These are phyloP conservation scores for Channa striata DNA, from an alignment of 2,797 vertebrate species.

Conservation along the genomic window DNA sequence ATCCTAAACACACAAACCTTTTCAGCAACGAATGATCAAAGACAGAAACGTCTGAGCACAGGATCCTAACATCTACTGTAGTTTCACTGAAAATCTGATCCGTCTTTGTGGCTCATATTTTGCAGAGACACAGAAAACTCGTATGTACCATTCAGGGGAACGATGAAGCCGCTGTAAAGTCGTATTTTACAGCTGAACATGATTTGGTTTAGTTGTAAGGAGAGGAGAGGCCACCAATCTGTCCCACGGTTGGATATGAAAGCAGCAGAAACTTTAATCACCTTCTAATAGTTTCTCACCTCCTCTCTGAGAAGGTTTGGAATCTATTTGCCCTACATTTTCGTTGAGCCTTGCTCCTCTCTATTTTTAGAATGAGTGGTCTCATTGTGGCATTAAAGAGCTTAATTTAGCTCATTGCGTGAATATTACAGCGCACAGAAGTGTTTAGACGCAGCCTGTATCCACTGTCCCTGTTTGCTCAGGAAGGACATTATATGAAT, in stretches of 20 bases:
- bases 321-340: slow-evolving; percentile 10
- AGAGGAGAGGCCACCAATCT: background rate
- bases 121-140: too few species aligned
- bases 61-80: too few species aligned
- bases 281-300: slow-evolving; percentile 5
- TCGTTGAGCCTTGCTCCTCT: background rate
- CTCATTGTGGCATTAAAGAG: background rate
- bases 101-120: too few species aligned
- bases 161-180: background rate
- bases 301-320: slow-evolving; percentile 2
- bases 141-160: background rate
- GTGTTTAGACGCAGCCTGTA: background rate
- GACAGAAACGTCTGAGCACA: too few species aligned
- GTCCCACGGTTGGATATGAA: background rate
- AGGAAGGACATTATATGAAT: background rate
- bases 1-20: too few species aligned
- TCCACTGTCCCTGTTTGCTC: background rate
- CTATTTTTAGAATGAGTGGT: slow-evolving; percentile 13
- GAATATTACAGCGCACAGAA: slow-evolving; percentile 6
- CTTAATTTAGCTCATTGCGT: slow-evolving; percentile 17
- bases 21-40: too few species aligned
- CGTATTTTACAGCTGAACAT: slow-evolving; percentile 13
- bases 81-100: too few species aligned
- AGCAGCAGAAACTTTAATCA: slow-evolving; percentile 6
- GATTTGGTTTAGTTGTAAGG: background rate